phyloP scores from a whole-genome alignment of 2,888 invertebrate genomes.

The Parelbella ahira region DNA sequence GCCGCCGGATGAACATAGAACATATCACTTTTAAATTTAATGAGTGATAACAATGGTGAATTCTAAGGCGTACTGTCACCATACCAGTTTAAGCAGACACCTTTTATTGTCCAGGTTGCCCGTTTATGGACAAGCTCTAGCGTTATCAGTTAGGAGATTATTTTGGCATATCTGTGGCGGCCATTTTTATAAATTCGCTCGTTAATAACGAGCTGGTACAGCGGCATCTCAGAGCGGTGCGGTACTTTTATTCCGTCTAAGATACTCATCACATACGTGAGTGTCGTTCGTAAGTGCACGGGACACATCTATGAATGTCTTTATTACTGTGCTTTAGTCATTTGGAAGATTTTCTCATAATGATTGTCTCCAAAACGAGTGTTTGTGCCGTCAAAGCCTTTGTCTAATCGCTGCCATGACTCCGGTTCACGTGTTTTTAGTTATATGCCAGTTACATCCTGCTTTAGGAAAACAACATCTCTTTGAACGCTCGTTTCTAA shows the following conservation, averaged over 20 bases:
- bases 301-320: constrained; percentile 79
- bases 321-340: constrained; percentile 78
- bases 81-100: no score
- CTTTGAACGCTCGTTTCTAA: no score
- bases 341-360: constrained; percentile 80
- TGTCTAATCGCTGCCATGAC: constrained; percentile 74
- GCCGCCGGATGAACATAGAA: no score
- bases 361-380: constrained; percentile 79
- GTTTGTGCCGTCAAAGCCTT: constrained; percentile 74
- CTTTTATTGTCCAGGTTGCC: not conserved
- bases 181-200: constrained; percentile 44
- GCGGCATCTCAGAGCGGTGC: constrained; percentile 70
- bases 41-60: not conserved
- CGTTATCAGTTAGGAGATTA: constrained; percentile 13
- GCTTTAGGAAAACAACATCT: constrained; percentile 24
- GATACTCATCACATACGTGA: constrained; percentile 77
- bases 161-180: constrained; percentile 11
- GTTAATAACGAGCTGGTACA: constrained; percentile 60
- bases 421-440: constrained; percentile 34
- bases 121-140: constrained; percentile 5
- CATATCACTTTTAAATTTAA: no score
- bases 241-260: constrained; percentile 77
- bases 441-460: constrained; percentile 22
- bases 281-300: constrained; percentile 73
- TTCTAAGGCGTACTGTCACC: no score